Base-by-base conservation (phyloP, 1,140 invertebrate species). In the Drosophila biarmipes region DNA sequence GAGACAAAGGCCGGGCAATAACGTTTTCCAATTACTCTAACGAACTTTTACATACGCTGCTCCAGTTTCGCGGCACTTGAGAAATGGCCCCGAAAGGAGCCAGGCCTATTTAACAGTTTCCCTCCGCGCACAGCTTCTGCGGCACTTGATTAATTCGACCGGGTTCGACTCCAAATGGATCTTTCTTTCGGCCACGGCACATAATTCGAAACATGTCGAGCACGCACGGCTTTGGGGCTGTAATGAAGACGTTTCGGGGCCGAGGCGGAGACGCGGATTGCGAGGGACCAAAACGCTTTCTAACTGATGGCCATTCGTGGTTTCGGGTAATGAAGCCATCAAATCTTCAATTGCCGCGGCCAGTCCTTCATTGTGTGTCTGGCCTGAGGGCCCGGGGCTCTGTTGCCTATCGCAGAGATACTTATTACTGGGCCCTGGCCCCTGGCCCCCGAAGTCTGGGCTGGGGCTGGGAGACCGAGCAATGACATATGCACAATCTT, bases 201-300 rank as follows among this genome's bases (percentile, higher is more conserved):
- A 15, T 40, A 40, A 40, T 56, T 73, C 63, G 53, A 72, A 79
- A 68, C 5, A 37, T 10, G 17, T 57, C 54, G 17, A 40, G 38
- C 67, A 71, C 67, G 64, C 67, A 38, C 29, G 42, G 48, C 34
- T 34, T 58, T 72, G n/a, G 3, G 17, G 17, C 40, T 17, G 19
- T 86, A 86, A 86, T 86, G 78, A 81, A 86, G 82, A 86, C 78
- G 87, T 87, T 87, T 81, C 54, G 40, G 52, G 51, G 15, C n/a
- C 15, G 40, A 19, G 40, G 11, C 10, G 11, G 8, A 11, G 38
- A 42, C n/a, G 3, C 2, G 15, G 21, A 27, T 46, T n/a, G 27
- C 21, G 14, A n/a, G 14, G 21, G 59, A 12, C 34, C 46, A 78
- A 84, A 78, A 82, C 68, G 79, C 79, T 82, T 74, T 82, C 75